Conservation (phyloP, 2,888 invertebrate genomes). For the Stratiomys singularior region DNA sequence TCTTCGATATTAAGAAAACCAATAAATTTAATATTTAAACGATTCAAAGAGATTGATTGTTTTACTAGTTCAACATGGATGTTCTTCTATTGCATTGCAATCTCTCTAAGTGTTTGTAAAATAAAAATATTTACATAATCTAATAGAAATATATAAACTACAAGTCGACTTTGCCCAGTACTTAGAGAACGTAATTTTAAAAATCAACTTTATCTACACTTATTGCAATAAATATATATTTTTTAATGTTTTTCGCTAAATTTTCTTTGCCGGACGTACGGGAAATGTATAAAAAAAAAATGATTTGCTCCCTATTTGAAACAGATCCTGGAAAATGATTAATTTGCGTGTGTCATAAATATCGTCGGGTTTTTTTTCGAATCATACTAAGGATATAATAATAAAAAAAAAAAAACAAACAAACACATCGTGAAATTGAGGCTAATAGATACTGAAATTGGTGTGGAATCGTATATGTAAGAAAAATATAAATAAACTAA, state of each 20-base stretch:
- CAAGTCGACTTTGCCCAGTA: neutral
- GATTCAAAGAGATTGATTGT: neutral
- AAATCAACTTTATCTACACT: too few relatives aligned
- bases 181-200: too few relatives aligned
- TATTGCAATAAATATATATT: too few relatives aligned
- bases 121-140: neutral
- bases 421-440: neutral
- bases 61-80: neutral
- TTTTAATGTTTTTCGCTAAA: too few relatives aligned
- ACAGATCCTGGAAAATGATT: too few relatives aligned
- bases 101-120: conserved; percentile 13
- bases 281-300: too few relatives aligned
- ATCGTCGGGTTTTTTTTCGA: neutral
- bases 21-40: neutral
- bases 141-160: neutral
- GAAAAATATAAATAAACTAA: too few relatives aligned
- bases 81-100: conserved; percentile 1
- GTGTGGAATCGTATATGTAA: neutral
- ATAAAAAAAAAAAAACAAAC: neutral
- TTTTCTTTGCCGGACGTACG: too few relatives aligned
- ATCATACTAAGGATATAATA: neutral
- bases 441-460: conserved; percentile 1
- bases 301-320: too few relatives aligned
- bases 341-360: too few relatives aligned
- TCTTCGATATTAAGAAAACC: neutral